A percentile compares a stretch with the other conserved stretches of the same genome.
These are phyloP conservation scores for Polydrusus pterygomalis DNA, from an alignment of 2,888 invertebrate genomes.

Conservation along the genomic window DNA sequence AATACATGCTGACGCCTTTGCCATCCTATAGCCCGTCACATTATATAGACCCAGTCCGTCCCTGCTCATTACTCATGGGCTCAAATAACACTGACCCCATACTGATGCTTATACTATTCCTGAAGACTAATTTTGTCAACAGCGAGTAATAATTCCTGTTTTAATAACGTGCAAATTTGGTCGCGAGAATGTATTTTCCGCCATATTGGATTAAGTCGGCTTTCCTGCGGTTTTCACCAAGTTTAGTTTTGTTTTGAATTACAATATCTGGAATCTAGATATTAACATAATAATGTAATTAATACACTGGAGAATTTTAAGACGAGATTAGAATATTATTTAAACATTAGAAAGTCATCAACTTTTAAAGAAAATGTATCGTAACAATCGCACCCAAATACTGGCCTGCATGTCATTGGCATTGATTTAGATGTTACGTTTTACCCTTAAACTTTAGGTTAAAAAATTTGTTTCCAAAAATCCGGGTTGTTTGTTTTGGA, in stretches of 20 bases:
- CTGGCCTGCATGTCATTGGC: too few species aligned
- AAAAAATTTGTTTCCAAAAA: too few species aligned
- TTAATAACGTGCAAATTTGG: slow-evolving; percentile 43
- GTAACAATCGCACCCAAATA: too few species aligned
- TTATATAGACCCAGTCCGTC: too few species aligned
- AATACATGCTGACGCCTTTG: too few species aligned
- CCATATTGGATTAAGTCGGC: slow-evolving; percentile 34
- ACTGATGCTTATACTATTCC: background rate
- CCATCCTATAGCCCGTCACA: too few species aligned
- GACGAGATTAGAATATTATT: too few species aligned
- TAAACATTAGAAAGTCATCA: too few species aligned
- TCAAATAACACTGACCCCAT: background rate
- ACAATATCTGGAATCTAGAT: background rate
- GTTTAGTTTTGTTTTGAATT: slow-evolving; percentile 5
- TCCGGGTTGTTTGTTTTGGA: background rate
- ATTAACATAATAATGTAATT: background rate
- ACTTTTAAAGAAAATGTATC: too few species aligned
- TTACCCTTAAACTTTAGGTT: too few species aligned
- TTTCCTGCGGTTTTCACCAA: slow-evolving; percentile 32
- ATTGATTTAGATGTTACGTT: too few species aligned
- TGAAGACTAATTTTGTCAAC: slow-evolving; percentile 35
- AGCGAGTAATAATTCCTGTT: slow-evolving; percentile 22
- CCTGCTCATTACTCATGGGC: background rate
- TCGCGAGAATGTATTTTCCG: slow-evolving; percentile 38
- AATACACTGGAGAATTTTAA: too few species aligned